Evolutionary conservation across 2,113 vertebrate genomes (phyloP).

Genomic region (Syngnathus typhle): DNA sequence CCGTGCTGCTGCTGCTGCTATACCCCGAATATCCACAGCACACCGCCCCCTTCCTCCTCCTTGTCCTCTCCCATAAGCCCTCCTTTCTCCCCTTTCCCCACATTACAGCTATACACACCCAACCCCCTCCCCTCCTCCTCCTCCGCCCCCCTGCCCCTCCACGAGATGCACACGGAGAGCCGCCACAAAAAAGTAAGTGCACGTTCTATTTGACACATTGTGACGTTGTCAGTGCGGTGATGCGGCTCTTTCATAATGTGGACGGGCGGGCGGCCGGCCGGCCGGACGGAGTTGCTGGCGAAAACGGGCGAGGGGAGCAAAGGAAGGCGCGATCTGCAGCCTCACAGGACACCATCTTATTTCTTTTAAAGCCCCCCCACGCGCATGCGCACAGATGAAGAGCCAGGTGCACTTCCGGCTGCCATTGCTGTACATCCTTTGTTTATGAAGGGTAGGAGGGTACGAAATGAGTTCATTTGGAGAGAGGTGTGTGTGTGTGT

Average conservation of each 20-base stretch:
- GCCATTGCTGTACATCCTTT: slow-evolving; percentile 1
- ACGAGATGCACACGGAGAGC: slow-evolving; percentile 78
- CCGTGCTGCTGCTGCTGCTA: slow-evolving; percentile 21
- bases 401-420: slow-evolving; percentile 46
- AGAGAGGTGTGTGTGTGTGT: no score
- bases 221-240: slow-evolving; percentile 42
- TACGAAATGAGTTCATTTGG: background rate
- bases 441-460: background rate
- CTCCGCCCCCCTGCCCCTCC: slow-evolving; percentile 68
- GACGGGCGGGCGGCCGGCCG: no score
- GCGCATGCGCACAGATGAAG: slow-evolving; percentile 4
- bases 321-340: slow-evolving; percentile 53
- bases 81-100: slow-evolving; percentile 46
- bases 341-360: slow-evolving; percentile 64
- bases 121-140: slow-evolving; percentile 58
- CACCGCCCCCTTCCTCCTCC: slow-evolving; percentile 22
- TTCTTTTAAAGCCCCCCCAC: slow-evolving; percentile 53
- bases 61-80: slow-evolving; percentile 25
- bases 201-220: slow-evolving; percentile 26
- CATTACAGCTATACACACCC: slow-evolving; percentile 54
- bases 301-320: background rate
- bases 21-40: slow-evolving; percentile 29
- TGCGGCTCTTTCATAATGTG: background rate
- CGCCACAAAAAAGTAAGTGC: slow-evolving; percentile 76
- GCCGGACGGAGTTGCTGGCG: background rate